Evolutionary conservation across 2,888 invertebrate species (phyloP), one percentile per base, ranked within the genome.

Genomic region (Drosophila maculinotata): DNA sequence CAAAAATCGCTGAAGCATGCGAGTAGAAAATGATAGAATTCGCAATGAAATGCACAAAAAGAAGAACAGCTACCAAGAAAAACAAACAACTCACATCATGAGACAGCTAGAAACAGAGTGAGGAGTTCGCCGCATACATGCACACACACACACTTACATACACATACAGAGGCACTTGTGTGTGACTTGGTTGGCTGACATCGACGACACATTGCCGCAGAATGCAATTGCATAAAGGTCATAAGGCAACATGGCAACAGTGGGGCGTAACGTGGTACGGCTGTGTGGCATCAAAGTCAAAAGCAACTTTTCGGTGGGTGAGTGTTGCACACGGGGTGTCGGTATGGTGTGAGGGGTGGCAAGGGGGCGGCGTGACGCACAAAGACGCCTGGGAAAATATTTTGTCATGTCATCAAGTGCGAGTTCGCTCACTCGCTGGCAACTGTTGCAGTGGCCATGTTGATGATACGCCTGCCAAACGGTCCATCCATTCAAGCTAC

Each of bases 141-240:
- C 26, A 14, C 48, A 45, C 49, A 54, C 44, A 28, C 15, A n/a
- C 28, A 33, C 49, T 30, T 49, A 44, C 33, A 42, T 17, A 36
- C 30, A 36, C 10, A 44, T 14, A 23, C 36, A 14, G 0, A 14
- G 14, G n/a, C 33, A n/a, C n/a, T 20, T n/a, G 17, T 12, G 7
- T 35, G 41, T 39, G 49, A 25, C 20, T 31, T 48, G 33, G 14
- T 59, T 60, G 59, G 62, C 60, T 79, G 76, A 59, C 78, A 80
- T 54, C 77, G 68, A 76, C 58, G 77, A 73, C 74, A 73, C 71
- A 72, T 72, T 73, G 71, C 74, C 71, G 49, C 74, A 75, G 66
- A 75, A 77, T 87, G 78, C 88, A 83, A 79, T 76, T 72, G 79
- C 87, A 85, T 58, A 84, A 87, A 88, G 88, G 81, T 88, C 88